A percentile compares a stretch with the other conserved stretches of the same genome.
Evolutionary conservation across 2,113 vertebrate species (phyloP).

Genomic region (Paratilapia polleni): DNA sequence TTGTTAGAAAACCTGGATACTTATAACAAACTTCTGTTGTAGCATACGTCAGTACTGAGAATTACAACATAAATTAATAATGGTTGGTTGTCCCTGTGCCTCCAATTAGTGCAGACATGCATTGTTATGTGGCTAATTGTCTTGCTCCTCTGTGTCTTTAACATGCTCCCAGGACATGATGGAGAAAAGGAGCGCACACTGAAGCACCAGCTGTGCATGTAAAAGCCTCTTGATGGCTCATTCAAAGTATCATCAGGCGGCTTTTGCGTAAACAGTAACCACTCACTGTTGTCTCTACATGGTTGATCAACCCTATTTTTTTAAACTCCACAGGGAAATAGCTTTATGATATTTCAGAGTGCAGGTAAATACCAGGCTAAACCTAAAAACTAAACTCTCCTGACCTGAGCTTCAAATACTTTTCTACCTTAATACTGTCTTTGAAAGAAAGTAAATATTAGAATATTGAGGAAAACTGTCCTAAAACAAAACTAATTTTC

Average conservation of each 20-base stretch:
- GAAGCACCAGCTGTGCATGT: constrained; percentile 53
- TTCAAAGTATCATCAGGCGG: constrained; percentile 65
- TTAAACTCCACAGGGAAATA: constrained; percentile 24
- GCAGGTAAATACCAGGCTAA: not conserved
- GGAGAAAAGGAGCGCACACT: not conserved
- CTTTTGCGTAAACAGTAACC: constrained; percentile 55
- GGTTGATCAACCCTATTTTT: constrained; percentile 20
- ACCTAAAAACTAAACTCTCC: not conserved
- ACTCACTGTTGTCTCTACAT: constrained; percentile 10
- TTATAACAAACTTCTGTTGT: not conserved
- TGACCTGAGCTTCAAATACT: not conserved
- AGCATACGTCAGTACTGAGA: not conserved
- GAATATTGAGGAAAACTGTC: not conserved
- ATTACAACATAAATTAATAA: constrained; percentile 40
- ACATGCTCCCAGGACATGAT: constrained; percentile 45
- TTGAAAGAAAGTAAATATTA: not conserved
- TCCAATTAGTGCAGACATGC: constrained; percentile 65
- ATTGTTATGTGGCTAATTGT: constrained; percentile 72
- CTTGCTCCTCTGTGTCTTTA: constrained; percentile 64
- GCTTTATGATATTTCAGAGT: not conserved
- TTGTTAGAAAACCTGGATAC: not conserved
- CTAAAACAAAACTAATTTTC: not conserved
- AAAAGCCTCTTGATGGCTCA: constrained; percentile 62
- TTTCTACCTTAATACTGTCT: not conserved
- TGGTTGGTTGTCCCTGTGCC: constrained; percentile 41